Evolutionary conservation across 2,113 vertebrate genomes (phyloP), one percentile per base, ranked within the genome.

Genomic region (Alectura lathami): DNA sequence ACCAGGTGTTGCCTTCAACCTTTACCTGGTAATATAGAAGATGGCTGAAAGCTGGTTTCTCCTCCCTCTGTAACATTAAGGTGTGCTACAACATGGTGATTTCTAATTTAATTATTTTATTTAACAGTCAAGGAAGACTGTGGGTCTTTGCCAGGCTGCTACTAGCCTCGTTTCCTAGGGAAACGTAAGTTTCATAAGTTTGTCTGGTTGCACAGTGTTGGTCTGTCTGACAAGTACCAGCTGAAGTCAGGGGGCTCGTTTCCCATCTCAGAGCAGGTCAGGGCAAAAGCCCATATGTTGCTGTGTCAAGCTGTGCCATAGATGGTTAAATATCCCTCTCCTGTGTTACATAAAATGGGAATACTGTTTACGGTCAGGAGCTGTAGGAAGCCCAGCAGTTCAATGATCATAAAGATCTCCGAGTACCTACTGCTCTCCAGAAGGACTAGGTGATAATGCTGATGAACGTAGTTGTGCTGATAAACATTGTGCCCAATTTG

Each of bases 401-500:
- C 70, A 76, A 48, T 42, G 83, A 62, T 76, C 45, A 23, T 7
- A 36, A 75, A 57, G 77, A 89, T 67, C 62, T 40, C 45, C 1
- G 36, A 69, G 53, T 79, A 79, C 70, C 74, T 89, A 34, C 78
- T 73, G 57, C 68, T 91, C 81, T 89, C 57, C 81, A 89, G 83
- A 89, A 92, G 86, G 77, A 73, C 70, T 92, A 94, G 89, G 93
- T 94, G 84, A 34, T 88, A 36, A 67, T 66, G 70, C 70, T 93
- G 86, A 84, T 76, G 83, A 94, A 85, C 75, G 38, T 62, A 73
- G 59, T 95, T 93, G 63, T 94, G 87, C 84, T 77, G 93, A 69
- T 85, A 85, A 91, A 92, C 59, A 43, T 60, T 88, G 43, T 89
- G 89, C 20, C 3, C 34, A 11, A 83, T 95, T 94, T 95, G 87